phyloP scores from a whole-genome alignment of 2,888 invertebrate genomes.

The Entomobrya proxima region DNA sequence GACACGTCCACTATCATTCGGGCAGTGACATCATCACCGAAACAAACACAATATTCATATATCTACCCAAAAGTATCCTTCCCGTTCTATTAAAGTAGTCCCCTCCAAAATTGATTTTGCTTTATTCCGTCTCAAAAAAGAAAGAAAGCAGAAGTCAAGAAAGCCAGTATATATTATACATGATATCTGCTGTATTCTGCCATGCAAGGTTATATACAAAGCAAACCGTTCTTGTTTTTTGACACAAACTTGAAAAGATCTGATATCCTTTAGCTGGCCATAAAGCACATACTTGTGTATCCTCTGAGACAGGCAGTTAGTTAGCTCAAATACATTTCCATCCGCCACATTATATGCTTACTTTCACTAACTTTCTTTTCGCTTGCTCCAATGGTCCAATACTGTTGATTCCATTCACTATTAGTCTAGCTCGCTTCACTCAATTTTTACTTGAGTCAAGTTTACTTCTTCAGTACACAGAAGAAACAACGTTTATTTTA shows the following conservation, averaged over 20 bases:
- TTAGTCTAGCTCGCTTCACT: too few relatives aligned
- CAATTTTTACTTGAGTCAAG: conserved; percentile 2
- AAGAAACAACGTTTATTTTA: conserved; percentile 31
- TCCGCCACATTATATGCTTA: conserved; percentile 23
- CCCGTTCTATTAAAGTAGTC: not conserved
- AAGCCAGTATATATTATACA: not conserved
- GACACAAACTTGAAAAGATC: conserved; percentile 48
- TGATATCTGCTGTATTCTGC: too few relatives aligned
- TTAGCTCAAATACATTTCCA: too few relatives aligned
- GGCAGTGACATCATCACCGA: conserved; percentile 35
- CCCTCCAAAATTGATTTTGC: conserved; percentile 48
- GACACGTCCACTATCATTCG: not conserved
- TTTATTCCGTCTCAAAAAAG: not conserved
- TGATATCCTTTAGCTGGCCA: conserved; percentile 66
- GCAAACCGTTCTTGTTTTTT: too few relatives aligned
- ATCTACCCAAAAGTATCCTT: not conserved
- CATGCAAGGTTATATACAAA: not conserved
- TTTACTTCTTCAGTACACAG: not conserved
- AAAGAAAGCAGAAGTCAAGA: conserved; percentile 4
- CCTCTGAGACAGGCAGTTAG: conserved; percentile 64
- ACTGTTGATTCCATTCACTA: conserved; percentile 24
- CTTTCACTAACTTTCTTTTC: conserved; percentile 40
- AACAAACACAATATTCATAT: conserved; percentile 1
- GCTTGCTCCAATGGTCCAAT: too few relatives aligned
- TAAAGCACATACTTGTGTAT: conserved; percentile 59